A percentile compares a stretch with the other conserved stretches of the same genome.
These are phyloP conservation scores for Misgurnus anguillicaudatus DNA, from an alignment of 2,113 vertebrate species.

Conservation along the genomic window DNA sequence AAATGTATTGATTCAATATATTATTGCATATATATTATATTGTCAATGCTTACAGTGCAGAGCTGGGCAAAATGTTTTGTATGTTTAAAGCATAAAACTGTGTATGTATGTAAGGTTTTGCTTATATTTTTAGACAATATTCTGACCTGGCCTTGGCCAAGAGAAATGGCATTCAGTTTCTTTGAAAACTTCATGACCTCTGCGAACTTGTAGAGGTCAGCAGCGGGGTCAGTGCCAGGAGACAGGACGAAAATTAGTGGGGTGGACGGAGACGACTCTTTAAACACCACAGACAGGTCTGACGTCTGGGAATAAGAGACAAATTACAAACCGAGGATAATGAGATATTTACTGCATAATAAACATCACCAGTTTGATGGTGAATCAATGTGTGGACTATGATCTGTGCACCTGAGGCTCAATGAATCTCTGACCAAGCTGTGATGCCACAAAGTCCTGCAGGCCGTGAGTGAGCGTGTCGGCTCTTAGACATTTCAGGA, in stretches of 20 bases:
- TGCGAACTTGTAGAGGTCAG: conserved; percentile 89
- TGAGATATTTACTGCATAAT: conserved; percentile 5
- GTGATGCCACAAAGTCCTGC: conserved; percentile 85
- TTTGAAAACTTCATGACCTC: conserved; percentile 89
- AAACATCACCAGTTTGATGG: background rate
- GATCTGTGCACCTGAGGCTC: conserved; percentile 80
- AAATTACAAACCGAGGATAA: background rate
- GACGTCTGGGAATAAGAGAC: conserved; percentile 65
- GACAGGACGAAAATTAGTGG: conserved; percentile 88
- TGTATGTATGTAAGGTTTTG: background rate
- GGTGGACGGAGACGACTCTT: conserved; percentile 77
- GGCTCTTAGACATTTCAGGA: conserved; percentile 84
- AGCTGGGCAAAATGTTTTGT: background rate
- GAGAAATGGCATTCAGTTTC: conserved; percentile 86
- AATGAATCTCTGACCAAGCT: conserved; percentile 84
- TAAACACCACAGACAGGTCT: conserved; percentile 81
- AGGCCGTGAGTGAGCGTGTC: conserved; percentile 86
- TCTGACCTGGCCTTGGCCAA: conserved; percentile 89
- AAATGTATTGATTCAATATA: too few species aligned
- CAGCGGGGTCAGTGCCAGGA: conserved; percentile 86
- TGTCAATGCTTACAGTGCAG: too few species aligned
- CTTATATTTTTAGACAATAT: background rate
- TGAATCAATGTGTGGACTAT: background rate
- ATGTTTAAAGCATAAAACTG: background rate
- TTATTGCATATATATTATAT: too few species aligned